These are phyloP conservation scores for Pterobdella sp. DNA, from an alignment of 2,888 invertebrate species.

Conservation along the genomic window DNA sequence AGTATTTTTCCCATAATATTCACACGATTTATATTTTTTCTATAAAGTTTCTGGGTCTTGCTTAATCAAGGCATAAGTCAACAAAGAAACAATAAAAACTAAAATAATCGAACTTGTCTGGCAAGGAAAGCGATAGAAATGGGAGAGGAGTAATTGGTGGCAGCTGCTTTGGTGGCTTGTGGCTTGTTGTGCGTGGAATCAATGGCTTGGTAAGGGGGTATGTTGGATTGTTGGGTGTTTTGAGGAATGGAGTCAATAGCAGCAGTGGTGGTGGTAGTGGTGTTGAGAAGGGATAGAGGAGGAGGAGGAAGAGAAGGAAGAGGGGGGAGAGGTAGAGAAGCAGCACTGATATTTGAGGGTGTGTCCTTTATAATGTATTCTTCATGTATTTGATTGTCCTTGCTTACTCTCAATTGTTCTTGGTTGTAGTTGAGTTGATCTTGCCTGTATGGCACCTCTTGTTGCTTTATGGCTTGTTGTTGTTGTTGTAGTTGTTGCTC, in stretches of 20 bases:
- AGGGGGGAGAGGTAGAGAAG: slow-evolving; percentile 19
- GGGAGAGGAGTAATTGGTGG: slow-evolving; percentile 53
- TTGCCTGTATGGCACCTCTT: neutral
- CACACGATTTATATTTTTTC: too few relatives aligned
- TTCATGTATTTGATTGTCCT: slow-evolving; percentile 3
- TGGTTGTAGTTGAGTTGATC: neutral
- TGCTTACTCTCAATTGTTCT: neutral
- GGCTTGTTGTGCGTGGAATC: neutral
- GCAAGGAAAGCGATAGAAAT: slow-evolving; percentile 79
- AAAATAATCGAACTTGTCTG: too few relatives aligned
- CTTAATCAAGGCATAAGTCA: too few relatives aligned
- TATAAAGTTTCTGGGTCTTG: too few relatives aligned
- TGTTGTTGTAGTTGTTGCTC: slow-evolving; percentile 4
- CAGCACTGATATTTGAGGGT: neutral
- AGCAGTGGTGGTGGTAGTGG: slow-evolving; percentile 17
- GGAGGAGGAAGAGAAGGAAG: slow-evolving; percentile 6
- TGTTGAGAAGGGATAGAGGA: slow-evolving; percentile 4
- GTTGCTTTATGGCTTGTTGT: neutral
- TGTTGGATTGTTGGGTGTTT: slow-evolving; percentile 8
- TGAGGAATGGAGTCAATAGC: neutral
- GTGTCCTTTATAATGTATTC: neutral
- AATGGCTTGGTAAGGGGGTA: neutral
- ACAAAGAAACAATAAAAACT: too few relatives aligned
- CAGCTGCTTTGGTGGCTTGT: slow-evolving; percentile 29
- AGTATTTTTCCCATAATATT: too few relatives aligned